Base-by-base conservation (phyloP, 2,888 invertebrate species). In the Laspeyria flexula region DNA sequence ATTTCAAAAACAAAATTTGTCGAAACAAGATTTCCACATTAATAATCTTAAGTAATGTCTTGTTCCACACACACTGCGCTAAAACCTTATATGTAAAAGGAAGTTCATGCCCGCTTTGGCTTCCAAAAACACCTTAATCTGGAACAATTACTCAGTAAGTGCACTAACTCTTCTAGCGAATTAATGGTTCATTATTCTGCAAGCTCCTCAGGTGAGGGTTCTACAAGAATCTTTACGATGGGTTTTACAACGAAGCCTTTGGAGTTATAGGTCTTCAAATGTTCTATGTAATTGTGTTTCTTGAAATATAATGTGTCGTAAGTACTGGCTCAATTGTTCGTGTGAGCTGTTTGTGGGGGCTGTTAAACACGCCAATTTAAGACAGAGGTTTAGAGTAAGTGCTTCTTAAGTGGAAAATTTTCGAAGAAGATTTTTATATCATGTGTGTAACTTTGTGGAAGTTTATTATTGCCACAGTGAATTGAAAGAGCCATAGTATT, bases 181-280 rank as follows among this genome's bases (percentile, higher is more conserved):
- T 65, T 58, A 69, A 70, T 72, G 69, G 69, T 69, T 70, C 73
- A 70, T 70, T 70, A 70, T 42, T 49, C 49, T 33, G 33, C 49
- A 38, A 18, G 38, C 42, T 53, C 40, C 23, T 41, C 21, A 46
- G 38, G 44, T 40, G 38, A 65, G 58, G 65, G 60, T 7, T 18
- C 18, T 54, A 60, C 44, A 35, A 33, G 44, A 39, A 42, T 65
- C 70, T 72, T 70, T 69, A 70, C 73, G 58, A 70, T 50, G 59
- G 34, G 58, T 68, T 68, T 68, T 71, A 68, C 58, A 64, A 54
- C 71, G 54, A 37, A 43, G 43, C 55, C 52, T 51, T 29, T 40
- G 40, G 43, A 68, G 72, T 68, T 68, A 68, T 64, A n/a, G 58
- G 60, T 56, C 59, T 66, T 62, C 67, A 53, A 55, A 58, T 43